Base-by-base conservation (phyloP, 2,888 invertebrate species). In the Acleris laterana region DNA sequence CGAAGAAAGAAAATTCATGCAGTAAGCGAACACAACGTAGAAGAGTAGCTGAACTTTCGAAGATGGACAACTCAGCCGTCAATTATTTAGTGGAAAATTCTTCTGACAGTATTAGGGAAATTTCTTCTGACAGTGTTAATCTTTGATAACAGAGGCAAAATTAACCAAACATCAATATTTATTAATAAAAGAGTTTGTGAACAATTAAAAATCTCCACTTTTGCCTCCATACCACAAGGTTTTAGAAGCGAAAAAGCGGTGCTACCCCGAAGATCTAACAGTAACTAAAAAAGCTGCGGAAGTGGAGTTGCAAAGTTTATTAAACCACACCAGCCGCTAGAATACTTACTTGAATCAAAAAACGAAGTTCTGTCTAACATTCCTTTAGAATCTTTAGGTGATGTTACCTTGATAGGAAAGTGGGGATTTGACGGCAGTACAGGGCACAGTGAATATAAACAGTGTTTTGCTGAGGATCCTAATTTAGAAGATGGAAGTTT, bases 391-490 rank as follows among this genome's bases (percentile, higher is more conserved):
- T 44, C 50, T 22, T 16, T 46, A 9, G 25, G 50, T 38, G 50
- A 68, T 25, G 28, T 69, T 4, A 19, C 38, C 59, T 70, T 70
- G 20, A 63, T 63, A 53, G 66, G 68, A 25, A 63, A 70, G 46
- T 70, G 70, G 70, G 61, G 25, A 25, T 25, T 25, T 25, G 25
- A 25, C 25, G 25, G 6, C 25, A 25, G 25, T 25, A 25, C 25
- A 66, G 68, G 70, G 3, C 70, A 70, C 44, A 66, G 66, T 48
- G 63, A 68, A 55, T 70, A 70, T 46, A 70, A 70, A 32, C 53
- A 63, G 46, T 42, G 4, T 13, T 62, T 50, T 52, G 58, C 60
- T 28, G 62, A 62, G 53, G 48, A 62, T 3, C 3, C 13, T 48
- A 25, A 20, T 4, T 16, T 0, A 5, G 49, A 58, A 56, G 65